A percentile compares a stretch with the other conserved stretches of the same genome.
Evolutionary conservation across 2,797 vertebrate genomes (phyloP).

Genomic region (Poeciliopsis paucimaculata): DNA sequence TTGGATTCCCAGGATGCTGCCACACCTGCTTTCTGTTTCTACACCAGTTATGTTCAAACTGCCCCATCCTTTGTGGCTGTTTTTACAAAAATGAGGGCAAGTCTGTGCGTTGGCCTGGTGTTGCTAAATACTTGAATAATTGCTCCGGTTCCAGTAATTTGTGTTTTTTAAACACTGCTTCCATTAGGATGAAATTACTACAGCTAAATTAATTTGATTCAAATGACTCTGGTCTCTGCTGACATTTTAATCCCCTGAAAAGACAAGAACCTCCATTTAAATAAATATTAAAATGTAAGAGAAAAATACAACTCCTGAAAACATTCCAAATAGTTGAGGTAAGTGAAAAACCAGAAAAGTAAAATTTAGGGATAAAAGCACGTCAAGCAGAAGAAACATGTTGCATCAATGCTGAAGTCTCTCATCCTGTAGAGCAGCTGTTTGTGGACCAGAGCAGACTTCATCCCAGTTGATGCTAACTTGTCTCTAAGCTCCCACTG

Average conservation of each 20-base stretch:
- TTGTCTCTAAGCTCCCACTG: background rate
- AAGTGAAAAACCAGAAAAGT: background rate
- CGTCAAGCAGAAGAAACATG: background rate
- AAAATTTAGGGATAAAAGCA: background rate
- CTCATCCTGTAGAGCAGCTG: background rate
- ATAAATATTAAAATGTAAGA: background rate
- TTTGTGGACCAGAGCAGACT: background rate
- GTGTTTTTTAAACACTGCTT: background rate
- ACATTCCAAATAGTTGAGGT: background rate
- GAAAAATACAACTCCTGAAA: background rate
- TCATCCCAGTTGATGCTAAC: background rate
- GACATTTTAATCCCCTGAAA: background rate
- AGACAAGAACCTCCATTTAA: background rate
- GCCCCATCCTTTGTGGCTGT: no score
- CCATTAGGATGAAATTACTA: background rate
- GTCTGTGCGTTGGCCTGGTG: background rate
- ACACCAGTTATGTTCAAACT: no score
- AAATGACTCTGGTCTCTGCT: background rate
- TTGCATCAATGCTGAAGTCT: background rate
- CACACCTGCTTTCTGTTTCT: no score
- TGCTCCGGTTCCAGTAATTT: background rate
- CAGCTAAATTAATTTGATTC: background rate
- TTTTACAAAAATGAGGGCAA: background rate
- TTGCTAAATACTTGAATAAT: background rate
- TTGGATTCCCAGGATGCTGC: no score